These are phyloP conservation scores for Muscidifurax raptorellus DNA, from an alignment of 1,140 invertebrate species.

Conservation along the genomic window DNA sequence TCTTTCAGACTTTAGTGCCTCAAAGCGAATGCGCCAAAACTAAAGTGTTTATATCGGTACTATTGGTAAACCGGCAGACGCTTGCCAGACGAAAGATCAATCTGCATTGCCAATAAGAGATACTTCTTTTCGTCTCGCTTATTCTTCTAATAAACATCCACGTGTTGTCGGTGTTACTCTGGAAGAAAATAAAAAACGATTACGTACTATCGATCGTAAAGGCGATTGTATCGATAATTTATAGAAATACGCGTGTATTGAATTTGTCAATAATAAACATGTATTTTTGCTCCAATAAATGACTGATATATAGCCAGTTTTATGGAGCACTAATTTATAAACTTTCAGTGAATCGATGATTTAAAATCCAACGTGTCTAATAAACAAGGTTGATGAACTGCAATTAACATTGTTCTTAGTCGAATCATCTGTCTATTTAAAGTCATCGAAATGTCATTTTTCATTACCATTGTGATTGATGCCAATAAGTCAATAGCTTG, in stretches of 20 bases:
- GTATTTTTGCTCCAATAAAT: no score
- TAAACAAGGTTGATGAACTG: background rate
- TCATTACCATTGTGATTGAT: background rate
- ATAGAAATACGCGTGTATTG: no score
- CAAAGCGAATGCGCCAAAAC: background rate
- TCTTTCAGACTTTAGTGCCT: background rate
- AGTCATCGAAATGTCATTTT: background rate
- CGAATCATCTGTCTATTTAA: background rate
- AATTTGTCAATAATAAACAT: no score
- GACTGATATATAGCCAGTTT: background rate
- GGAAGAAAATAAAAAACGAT: background rate
- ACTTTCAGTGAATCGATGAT: background rate
- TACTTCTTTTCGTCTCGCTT: background rate
- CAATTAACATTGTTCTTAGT: background rate
- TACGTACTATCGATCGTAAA: no score
- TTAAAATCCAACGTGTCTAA: background rate
- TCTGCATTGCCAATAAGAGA: conserved; percentile 28
- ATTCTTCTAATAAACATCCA: background rate
- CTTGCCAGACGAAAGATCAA: conserved; percentile 60
- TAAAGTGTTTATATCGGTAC: conserved; percentile 56
- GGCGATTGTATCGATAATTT: no score
- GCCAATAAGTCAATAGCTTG: background rate
- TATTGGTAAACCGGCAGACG: conserved; percentile 60
- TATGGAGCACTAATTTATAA: background rate
- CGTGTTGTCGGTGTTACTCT: no score